Base-by-base conservation (phyloP, 2,113 vertebrate species). In the Eulacestoma nigropectus region DNA sequence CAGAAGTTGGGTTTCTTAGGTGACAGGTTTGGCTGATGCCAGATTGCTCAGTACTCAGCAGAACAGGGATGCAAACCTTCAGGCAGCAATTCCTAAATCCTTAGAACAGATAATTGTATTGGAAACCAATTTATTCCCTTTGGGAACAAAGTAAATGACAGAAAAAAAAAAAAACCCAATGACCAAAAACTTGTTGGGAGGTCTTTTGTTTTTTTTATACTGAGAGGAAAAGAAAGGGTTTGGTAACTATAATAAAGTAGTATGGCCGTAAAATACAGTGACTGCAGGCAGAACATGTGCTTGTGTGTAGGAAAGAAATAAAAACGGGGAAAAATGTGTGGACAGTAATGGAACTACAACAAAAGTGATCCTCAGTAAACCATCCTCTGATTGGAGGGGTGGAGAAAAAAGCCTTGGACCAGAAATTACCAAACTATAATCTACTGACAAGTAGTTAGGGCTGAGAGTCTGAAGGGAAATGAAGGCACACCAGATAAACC, bases 151-250 rank as follows among this genome's bases (percentile, higher is more conserved):
- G 8, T 13, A 53, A 81, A 41, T 1, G 1, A 29, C 15, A 32
- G 23, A n/a, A 18, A 56, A 35, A 18, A 4, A 19, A 7, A 21
- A 22, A 33, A 52, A 16, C 17, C 49, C 17, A 16, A 6, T 0
- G 4, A 44, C 16, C 8, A 30, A 56, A 47, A 39, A 3, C 3
- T 22, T 53, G 2, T 42, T 67, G 6, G 1, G 2, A 29, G 1
- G 4, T 59, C 50, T 55, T 78, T n/a, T 95, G 5, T 83, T 82
- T 44, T 44, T 49, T 69, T 83, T 69, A 33, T 12, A 47, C 3
- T 17, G 30, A 33, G 30, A 52, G 9, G 30, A 72, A 49, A 82
- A 55, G 9, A 74, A 69, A 59, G 39, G 5, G 16, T 64, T 44
- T 33, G 12, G 16, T n/a, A 78, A 41, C 14, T 21, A 3, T 46